Percentiles rank a stretch among this genome's conserved stretches.
Evolutionary conservation across 53 echinoderm and acorn worm genomes (phyloP).

Genomic region (Arbacia lixula): DNA sequence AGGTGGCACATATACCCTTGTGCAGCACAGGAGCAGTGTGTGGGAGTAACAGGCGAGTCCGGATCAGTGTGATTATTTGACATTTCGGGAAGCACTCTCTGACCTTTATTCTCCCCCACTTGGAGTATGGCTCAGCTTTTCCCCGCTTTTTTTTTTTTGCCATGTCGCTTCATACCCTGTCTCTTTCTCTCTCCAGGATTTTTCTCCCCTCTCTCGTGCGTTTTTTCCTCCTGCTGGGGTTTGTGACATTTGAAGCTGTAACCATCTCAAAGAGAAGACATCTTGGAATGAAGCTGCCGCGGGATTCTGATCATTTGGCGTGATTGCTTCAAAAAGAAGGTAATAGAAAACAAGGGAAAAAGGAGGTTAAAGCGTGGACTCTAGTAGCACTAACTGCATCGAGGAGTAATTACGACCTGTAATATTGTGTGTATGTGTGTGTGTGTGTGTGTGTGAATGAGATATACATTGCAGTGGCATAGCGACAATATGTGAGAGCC

Average conservation of each 20-base stretch:
- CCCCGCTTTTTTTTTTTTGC: slow-evolving; percentile 14
- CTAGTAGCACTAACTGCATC: slow-evolving; percentile 1
- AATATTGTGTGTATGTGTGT: slow-evolving; percentile 25
- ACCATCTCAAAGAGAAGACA: slow-evolving; percentile 15
- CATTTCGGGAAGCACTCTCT: slow-evolving; percentile 45
- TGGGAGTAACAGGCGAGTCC: slow-evolving; percentile 39
- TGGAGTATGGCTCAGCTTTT: slow-evolving; percentile 22
- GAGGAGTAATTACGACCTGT: slow-evolving; percentile 26
- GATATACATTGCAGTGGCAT: slow-evolving; percentile 32
- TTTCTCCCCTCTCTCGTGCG: slow-evolving; percentile 22
- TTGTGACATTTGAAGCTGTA: slow-evolving; percentile 23
- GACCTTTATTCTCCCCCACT: slow-evolving; percentile 59
- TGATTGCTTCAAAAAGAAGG: slow-evolving; percentile 30
- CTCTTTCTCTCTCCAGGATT: neutral
- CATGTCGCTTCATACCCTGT: slow-evolving; percentile 28
- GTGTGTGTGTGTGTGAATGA: no score
- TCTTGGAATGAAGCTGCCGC: neutral
- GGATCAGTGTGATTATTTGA: slow-evolving; percentile 57
- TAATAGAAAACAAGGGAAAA: slow-evolving; percentile 30
- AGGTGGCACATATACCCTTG: slow-evolving; percentile 37
- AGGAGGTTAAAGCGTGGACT: slow-evolving; percentile 21
- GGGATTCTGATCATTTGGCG: slow-evolving; percentile 26
- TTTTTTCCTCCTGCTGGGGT: slow-evolving; percentile 35
- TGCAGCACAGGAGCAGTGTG: slow-evolving; percentile 38
- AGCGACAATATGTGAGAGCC: neutral